phyloP scores from a whole-genome alignment of 2,797 vertebrate genomes.

The Glyptemys insculpta region DNA sequence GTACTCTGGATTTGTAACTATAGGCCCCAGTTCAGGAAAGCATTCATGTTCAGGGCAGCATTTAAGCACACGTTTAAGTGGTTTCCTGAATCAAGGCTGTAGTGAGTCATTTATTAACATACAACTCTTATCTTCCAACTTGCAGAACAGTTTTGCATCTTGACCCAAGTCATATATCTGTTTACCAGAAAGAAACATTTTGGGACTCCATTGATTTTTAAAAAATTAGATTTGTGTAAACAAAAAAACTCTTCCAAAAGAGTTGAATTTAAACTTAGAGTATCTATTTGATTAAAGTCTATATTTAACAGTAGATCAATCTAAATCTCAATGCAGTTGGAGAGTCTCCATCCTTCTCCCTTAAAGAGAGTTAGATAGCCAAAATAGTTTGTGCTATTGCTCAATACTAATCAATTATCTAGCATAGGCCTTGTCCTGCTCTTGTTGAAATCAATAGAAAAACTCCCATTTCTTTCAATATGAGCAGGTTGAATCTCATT shows the following conservation, averaged over 20 bases:
- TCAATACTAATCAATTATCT: not conserved
- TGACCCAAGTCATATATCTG: not conserved
- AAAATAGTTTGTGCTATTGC: not conserved
- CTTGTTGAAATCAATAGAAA: not conserved
- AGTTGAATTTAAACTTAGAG: not conserved
- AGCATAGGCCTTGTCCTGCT: not conserved
- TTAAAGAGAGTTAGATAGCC: not conserved
- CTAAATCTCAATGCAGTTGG: not conserved
- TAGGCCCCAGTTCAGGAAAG: rapidly evolving
- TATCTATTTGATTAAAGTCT: not conserved
- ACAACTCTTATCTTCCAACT: not conserved
- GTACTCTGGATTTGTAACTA: rapidly evolving
- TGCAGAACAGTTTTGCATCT: not conserved
- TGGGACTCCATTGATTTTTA: not conserved
- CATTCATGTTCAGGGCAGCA: not conserved
- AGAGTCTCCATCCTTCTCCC: not conserved
- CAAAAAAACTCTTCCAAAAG: not conserved
- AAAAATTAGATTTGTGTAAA: not conserved
- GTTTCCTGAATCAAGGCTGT: not conserved
- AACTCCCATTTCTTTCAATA: not conserved
- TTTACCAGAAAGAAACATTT: not conserved
- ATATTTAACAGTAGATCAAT: not conserved
- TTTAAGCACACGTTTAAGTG: not conserved
- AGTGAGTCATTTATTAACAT: rapidly evolving
- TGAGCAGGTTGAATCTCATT: not conserved